A percentile compares a stretch with the other conserved stretches of the same genome.
Conservation (phyloP, 2,888 invertebrate species). For the Conistra vaccinii region DNA sequence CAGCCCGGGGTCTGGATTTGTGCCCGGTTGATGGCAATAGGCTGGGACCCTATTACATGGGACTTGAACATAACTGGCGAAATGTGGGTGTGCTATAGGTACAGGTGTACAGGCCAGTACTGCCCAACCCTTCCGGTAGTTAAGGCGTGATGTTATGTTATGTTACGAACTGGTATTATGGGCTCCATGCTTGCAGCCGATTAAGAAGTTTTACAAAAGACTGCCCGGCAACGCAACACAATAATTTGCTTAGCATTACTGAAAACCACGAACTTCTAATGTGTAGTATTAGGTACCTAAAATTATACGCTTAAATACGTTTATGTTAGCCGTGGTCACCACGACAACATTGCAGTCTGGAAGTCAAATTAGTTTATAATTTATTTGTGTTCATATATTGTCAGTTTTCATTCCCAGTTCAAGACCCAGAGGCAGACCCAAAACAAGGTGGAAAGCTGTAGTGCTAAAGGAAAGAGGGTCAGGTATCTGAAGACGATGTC, state of each 20-base stretch:
- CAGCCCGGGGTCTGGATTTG: no score
- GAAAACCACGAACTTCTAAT: slow-evolving; percentile 34
- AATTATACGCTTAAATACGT: slow-evolving; percentile 20
- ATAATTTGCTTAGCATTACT: slow-evolving; percentile 32
- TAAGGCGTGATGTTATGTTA: not conserved
- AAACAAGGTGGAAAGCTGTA: no score
- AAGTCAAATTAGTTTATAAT: slow-evolving; percentile 37
- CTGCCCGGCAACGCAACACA: not conserved
- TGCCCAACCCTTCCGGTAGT: no score
- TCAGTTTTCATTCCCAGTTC: no score
- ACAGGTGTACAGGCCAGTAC: no score
- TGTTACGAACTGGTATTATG: not conserved
- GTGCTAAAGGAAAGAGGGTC: no score
- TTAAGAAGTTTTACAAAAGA: slow-evolving; percentile 13
- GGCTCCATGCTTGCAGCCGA: slow-evolving; percentile 8
- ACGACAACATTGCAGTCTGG: slow-evolving; percentile 2
- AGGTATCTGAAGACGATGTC: no score
- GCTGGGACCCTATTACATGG: no score
- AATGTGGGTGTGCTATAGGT: no score
- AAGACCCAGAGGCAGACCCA: no score
- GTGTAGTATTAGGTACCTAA: slow-evolving; percentile 19
- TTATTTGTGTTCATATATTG: slow-evolving; percentile 19
- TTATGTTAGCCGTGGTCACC: slow-evolving; percentile 3
- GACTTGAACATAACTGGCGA: no score
- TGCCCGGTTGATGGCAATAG: no score